Evolutionary conservation across 2,797 vertebrate species (phyloP).

Genomic region (Eutrigla gurnardus): DNA sequence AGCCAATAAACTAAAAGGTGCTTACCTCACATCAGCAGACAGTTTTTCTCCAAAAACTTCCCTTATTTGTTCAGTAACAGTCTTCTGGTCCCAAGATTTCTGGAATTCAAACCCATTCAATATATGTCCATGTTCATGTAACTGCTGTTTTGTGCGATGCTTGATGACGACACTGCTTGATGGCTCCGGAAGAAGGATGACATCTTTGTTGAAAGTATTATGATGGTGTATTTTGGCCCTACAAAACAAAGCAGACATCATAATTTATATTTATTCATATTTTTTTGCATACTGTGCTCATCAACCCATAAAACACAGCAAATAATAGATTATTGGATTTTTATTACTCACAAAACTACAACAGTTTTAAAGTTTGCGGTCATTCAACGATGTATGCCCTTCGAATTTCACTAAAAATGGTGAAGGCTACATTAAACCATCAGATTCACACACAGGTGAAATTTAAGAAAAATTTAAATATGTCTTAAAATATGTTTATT

Average conservation of each 20-base stretch:
- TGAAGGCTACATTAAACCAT: too few species aligned
- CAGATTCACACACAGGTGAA: too few species aligned
- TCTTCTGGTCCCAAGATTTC: conserved; percentile 35
- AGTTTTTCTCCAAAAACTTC: conserved; percentile 44
- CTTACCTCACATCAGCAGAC: conserved; percentile 26
- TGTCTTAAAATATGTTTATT: too few species aligned
- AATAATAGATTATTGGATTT: too few species aligned
- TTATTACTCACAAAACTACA: too few species aligned
- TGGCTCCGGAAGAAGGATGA: conserved; percentile 36
- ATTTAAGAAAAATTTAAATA: too few species aligned
- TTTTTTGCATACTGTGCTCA: too few species aligned
- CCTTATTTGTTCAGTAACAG: conserved; percentile 31
- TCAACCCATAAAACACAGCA: too few species aligned
- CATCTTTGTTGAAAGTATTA: conserved; percentile 41
- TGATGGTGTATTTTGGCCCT: conserved; percentile 30
- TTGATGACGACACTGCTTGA: conserved; percentile 19
- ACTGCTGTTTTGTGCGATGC: conserved; percentile 32
- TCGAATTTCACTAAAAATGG: too few species aligned
- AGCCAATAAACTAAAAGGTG: background rate
- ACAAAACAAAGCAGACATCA: conserved; percentile 10
- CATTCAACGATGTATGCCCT: too few species aligned
- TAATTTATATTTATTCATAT: background rate
- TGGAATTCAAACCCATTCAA: conserved; percentile 41
- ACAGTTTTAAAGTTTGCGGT: too few species aligned
- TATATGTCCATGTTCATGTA: conserved; percentile 27